Percentiles rank a stretch among this genome's conserved stretches.
phyloP scores from a whole-genome alignment of 2,888 invertebrate species.

The Trachelus tabidus region DNA sequence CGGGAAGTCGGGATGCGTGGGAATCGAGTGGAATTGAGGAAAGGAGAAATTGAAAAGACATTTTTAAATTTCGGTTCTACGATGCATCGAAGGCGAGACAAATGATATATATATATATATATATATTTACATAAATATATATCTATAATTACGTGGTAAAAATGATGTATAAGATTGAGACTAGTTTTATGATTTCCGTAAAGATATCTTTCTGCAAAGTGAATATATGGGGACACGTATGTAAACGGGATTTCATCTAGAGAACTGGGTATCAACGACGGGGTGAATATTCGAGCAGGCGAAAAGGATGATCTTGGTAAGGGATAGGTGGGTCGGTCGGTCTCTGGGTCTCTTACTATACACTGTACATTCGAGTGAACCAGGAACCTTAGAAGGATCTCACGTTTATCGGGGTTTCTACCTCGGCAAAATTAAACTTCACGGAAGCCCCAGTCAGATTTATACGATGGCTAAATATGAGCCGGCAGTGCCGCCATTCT shows the following conservation, averaged over 20 bases:
- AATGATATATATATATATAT: neutral
- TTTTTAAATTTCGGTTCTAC: neutral
- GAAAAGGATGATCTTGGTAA: neutral
- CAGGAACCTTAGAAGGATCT: neutral
- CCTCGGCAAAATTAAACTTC: conserved; percentile 37
- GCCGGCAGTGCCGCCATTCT: conserved; percentile 28
- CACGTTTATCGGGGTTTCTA: neutral
- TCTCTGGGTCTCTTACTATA: neutral
- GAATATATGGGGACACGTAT: neutral
- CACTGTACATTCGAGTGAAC: neutral
- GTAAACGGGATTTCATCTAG: neutral
- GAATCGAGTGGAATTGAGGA: neutral
- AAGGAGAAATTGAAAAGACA: neutral
- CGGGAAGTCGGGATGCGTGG: neutral
- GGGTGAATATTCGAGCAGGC: neutral
- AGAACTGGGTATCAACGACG: neutral
- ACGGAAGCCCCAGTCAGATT: conserved; percentile 32
- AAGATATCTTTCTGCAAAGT: neutral
- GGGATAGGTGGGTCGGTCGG: neutral
- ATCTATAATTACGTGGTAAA: neutral
- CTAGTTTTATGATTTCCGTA: neutral
- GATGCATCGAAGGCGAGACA: neutral
- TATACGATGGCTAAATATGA: conserved; percentile 49
- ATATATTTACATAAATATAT: neutral
- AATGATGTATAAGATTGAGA: neutral